These are phyloP conservation scores for Apoderus coryli DNA, from an alignment of 2,888 invertebrate species.

Conservation along the genomic window DNA sequence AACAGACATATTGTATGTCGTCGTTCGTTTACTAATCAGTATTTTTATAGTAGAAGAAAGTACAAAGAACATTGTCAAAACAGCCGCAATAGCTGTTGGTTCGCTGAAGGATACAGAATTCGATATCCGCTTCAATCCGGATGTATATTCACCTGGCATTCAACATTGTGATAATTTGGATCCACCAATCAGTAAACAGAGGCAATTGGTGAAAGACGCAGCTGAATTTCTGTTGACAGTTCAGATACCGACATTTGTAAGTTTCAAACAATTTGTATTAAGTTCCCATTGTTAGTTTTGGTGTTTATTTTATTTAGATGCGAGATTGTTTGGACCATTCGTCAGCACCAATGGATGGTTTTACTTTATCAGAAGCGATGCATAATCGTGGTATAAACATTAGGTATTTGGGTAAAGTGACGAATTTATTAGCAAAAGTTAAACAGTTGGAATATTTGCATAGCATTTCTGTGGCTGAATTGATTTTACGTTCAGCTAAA, in stretches of 20 bases:
- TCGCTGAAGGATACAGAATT: slow-evolving; percentile 93
- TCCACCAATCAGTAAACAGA: slow-evolving; percentile 62
- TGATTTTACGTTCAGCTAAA: slow-evolving; percentile 80
- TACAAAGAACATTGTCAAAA: slow-evolving; percentile 74
- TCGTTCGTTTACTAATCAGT: too few species aligned
- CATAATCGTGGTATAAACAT: slow-evolving; percentile 95
- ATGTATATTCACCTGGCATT: slow-evolving; percentile 92
- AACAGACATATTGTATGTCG: too few species aligned
- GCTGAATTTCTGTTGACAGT: slow-evolving; percentile 86
- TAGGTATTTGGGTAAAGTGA: slow-evolving; percentile 88
- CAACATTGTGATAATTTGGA: slow-evolving; percentile 59
- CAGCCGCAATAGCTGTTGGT: slow-evolving; percentile 82
- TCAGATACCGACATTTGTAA: slow-evolving; percentile 89
- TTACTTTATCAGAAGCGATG: slow-evolving; percentile 79
- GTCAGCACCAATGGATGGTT: slow-evolving; percentile 90
- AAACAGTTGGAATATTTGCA: slow-evolving; percentile 74
- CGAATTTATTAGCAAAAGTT: slow-evolving; percentile 61
- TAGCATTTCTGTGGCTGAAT: slow-evolving; percentile 80
- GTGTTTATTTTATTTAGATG: slow-evolving; percentile 39
- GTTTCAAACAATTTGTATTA: slow-evolving; percentile 26
- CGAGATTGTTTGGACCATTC: slow-evolving; percentile 84
- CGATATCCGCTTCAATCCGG: slow-evolving; percentile 95
- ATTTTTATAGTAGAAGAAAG: slow-evolving; percentile 60
- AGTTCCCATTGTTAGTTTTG: neutral
- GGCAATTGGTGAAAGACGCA: slow-evolving; percentile 85